phyloP scores from a whole-genome alignment of 2,113 vertebrate genomes.

The Herpailurus yagouaroundi region DNA sequence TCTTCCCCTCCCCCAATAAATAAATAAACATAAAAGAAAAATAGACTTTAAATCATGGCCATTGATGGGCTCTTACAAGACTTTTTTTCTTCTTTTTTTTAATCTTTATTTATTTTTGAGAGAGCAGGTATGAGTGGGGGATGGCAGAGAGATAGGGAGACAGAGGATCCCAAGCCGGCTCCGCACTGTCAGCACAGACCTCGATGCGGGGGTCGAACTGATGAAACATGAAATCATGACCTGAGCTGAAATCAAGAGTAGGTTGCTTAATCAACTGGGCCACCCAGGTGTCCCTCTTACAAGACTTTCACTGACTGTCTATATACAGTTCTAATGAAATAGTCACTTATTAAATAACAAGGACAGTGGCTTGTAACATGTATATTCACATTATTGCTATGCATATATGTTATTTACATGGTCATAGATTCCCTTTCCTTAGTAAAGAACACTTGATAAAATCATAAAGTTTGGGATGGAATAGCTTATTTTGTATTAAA shows the following conservation, averaged over 20 bases:
- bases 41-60: neutral
- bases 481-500: neutral
- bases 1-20: too few relatives aligned
- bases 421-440: neutral
- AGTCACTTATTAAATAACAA: neutral
- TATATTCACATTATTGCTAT: neutral
- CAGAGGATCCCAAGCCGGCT: too few relatives aligned
- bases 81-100: neutral
- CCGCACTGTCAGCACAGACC: too few relatives aligned
- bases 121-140: too few relatives aligned
- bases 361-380: neutral
- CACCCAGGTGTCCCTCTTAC: neutral
- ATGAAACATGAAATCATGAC: too few relatives aligned
- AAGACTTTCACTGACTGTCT: neutral
- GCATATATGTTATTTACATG: neutral
- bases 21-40: too few relatives aligned
- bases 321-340: conserved; percentile 1
- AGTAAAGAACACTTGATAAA: neutral
- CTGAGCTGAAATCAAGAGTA: too few relatives aligned
- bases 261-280: too few relatives aligned
- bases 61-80: conserved; percentile 4
- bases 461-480: neutral
- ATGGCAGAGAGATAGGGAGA: too few relatives aligned
- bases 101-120: too few relatives aligned
- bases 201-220: too few relatives aligned